phyloP scores from a whole-genome alignment of 2,888 invertebrate genomes.

The Trilocha varians region DNA sequence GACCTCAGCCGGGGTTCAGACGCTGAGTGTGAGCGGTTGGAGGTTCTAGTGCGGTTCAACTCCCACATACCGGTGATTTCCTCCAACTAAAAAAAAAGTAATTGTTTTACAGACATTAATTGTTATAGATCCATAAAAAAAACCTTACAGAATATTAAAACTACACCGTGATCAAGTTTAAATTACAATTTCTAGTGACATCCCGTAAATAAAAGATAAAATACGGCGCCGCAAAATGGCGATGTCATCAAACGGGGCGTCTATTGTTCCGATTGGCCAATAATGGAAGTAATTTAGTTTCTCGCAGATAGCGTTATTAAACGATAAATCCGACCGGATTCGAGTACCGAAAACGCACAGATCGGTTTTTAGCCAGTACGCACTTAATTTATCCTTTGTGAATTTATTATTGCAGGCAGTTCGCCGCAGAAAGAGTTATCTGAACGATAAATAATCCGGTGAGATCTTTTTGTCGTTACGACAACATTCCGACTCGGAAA shows the following conservation, averaged over 20 bases:
- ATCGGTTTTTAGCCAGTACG: conserved; percentile 28
- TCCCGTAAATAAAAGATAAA: background rate
- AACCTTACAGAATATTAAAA: background rate
- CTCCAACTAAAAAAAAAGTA: too few relatives aligned
- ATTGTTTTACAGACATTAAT: too few relatives aligned
- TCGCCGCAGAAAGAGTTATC: conserved; percentile 42
- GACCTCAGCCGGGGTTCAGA: too few relatives aligned
- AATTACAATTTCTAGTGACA: background rate
- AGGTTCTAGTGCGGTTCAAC: too few relatives aligned
- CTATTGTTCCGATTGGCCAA: conserved; percentile 5
- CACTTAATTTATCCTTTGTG: conserved; percentile 36
- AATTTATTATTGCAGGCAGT: conserved; percentile 44
- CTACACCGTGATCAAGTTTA: background rate
- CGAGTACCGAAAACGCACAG: conserved; percentile 15
- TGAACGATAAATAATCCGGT: conserved; percentile 32
- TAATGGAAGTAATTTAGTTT: conserved; percentile 7
- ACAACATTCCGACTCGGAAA: conserved; percentile 10
- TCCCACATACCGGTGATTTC: too few relatives aligned
- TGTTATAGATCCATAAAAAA: too few relatives aligned
- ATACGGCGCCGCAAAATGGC: background rate
- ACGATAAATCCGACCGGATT: conserved; percentile 10
- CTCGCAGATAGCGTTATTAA: conserved; percentile 10
- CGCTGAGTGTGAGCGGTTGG: too few relatives aligned
- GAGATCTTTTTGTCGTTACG: conserved; percentile 23
- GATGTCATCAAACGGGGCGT: background rate